These are phyloP conservation scores for Ellobius talpinus DNA, from an alignment of 2,113 vertebrate species.

Conservation along the genomic window DNA sequence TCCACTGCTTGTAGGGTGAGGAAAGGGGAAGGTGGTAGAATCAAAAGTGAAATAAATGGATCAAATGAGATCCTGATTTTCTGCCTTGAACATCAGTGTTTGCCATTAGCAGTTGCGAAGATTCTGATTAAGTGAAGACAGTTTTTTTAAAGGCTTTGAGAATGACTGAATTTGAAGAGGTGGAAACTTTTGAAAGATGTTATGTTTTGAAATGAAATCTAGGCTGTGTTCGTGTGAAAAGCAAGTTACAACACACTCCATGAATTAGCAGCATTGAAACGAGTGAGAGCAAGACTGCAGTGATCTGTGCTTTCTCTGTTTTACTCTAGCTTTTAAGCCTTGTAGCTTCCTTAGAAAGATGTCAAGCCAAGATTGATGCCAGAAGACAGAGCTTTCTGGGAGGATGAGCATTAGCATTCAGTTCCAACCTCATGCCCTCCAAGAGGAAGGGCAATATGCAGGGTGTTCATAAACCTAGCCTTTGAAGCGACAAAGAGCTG, in stretches of 20 bases:
- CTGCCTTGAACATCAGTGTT: conserved; percentile 47
- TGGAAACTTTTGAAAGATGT: neutral
- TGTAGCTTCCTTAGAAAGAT: conserved; percentile 41
- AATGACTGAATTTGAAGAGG: neutral
- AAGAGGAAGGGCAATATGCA: neutral
- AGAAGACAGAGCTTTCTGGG: conserved; percentile 46
- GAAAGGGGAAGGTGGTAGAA: conserved; percentile 51
- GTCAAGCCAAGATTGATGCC: conserved; percentile 13
- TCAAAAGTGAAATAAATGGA: conserved; percentile 58
- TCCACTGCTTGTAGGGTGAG: conserved; percentile 59
- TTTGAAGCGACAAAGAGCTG: neutral
- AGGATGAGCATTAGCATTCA: conserved; percentile 9
- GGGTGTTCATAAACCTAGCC: neutral
- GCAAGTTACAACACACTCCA: neutral
- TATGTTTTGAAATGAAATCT: conserved; percentile 49
- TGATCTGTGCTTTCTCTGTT: conserved; percentile 29
- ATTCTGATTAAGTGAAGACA: conserved; percentile 28
- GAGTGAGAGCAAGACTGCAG: neutral
- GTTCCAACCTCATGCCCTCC: neutral
- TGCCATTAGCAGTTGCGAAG: conserved; percentile 51
- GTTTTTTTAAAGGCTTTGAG: conserved; percentile 60
- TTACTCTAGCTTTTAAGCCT: neutral
- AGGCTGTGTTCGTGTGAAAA: conserved; percentile 13
- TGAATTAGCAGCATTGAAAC: conserved; percentile 48
- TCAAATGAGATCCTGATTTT: conserved; percentile 80